Base-by-base conservation (phyloP, 2,113 vertebrate species). In the rat (Rattus norvegicus) region DNA sequence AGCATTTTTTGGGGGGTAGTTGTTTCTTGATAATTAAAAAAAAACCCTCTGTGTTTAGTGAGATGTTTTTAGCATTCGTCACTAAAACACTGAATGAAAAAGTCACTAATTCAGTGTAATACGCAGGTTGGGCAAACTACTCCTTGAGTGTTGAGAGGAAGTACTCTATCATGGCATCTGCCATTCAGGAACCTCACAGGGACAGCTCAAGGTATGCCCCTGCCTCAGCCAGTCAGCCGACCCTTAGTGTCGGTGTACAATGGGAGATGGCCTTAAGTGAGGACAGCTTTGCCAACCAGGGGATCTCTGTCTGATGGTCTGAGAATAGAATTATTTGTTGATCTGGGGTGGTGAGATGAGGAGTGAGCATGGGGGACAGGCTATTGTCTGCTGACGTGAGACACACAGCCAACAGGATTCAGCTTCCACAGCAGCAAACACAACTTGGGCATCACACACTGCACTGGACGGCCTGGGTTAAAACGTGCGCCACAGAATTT, bases 401-500 rank as follows among this genome's bases (percentile, higher is more conserved):
- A 61, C 90, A 98, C 52, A 86, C 92, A 92, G 92, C 83, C 97
- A 96, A 73, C 43, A 54, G 88, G 95, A 94, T 65, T 94, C 96
- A 93, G 54, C 80, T 92, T 96, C 87, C 47, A 61, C 69, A 96
- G 94, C 77, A 2, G 97, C 87, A 4, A 97, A 96, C 95, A 91
- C 24, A 96, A 93, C 92, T 75, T 87, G 80, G 96, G 72, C 91
- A 69, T 89, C 59, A 91, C 92, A 97, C n/a, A 90, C 95, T 93
- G 28, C 72, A 95, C 96, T 96, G 91, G 95, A 81, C 97, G 95
- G 93, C 90, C 97, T 97, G 92, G 84, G 96, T 96, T 97, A 93
- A 97, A 97, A 97, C 76, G 84, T 47, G 87, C 92, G 95, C 65
- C 88, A 97, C 95, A 95, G 93, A 89, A 96, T 98, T 95, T 92